phyloP scores from a whole-genome alignment of 2,888 invertebrate genomes.

The Hymenopus coronatus region DNA sequence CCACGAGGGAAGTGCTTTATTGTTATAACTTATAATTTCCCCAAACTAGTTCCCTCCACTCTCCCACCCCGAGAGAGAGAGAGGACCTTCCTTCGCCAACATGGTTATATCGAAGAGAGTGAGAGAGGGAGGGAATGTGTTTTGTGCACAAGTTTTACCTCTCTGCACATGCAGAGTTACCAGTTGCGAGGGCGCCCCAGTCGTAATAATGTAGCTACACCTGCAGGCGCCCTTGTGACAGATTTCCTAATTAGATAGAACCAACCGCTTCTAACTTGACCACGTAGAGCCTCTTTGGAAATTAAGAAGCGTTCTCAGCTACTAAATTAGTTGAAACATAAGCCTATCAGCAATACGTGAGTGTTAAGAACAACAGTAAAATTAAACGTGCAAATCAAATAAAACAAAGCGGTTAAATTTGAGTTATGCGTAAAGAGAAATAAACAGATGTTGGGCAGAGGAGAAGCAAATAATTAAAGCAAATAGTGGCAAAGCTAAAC shows the following conservation, averaged over 20 bases:
- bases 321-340: not conserved
- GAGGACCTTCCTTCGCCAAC: not conserved
- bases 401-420: too few relatives aligned
- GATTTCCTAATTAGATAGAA: not conserved
- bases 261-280: not conserved
- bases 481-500: too few relatives aligned
- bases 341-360: not conserved
- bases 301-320: not conserved
- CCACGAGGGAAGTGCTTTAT: constrained; percentile 19
- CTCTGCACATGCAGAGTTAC: not conserved
- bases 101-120: not conserved
- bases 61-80: not conserved
- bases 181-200: not conserved
- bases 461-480: too few relatives aligned
- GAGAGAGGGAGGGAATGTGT: not conserved
- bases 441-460: too few relatives aligned
- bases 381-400: not conserved
- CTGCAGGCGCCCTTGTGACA: not conserved
- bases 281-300: not conserved
- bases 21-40: constrained; percentile 20
- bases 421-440: too few relatives aligned
- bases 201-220: not conserved
- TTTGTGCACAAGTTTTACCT: not conserved
- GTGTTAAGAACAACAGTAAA: not conserved
- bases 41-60: not conserved